These are phyloP conservation scores for Salarias fasciatus DNA, from an alignment of 2,797 vertebrate species.

Conservation along the genomic window DNA sequence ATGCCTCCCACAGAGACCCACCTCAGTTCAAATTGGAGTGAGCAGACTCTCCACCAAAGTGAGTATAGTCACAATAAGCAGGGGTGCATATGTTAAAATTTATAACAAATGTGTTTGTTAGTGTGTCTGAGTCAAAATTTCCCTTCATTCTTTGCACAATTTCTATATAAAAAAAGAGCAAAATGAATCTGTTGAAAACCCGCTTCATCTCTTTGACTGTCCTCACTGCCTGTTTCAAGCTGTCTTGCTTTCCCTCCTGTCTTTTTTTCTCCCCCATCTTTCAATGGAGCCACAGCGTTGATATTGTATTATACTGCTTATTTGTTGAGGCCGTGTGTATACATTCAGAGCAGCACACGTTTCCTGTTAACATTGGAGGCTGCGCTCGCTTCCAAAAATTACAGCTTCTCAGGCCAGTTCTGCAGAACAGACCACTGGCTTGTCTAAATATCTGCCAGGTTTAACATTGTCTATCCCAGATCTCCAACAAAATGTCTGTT, in stretches of 20 bases:
- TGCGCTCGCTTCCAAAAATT: conserved; percentile 70
- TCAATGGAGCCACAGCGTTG: conserved; percentile 61
- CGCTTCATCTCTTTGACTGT: conserved; percentile 33
- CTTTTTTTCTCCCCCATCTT: conserved; percentile 22
- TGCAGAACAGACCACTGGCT: conserved; percentile 72
- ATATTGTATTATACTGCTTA: conserved; percentile 76
- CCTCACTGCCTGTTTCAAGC: conserved; percentile 24
- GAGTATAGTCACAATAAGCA: conserved; percentile 28
- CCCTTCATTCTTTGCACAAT: conserved; percentile 40
- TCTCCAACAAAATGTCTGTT: conserved; percentile 36
- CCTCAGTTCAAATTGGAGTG: conserved; percentile 44
- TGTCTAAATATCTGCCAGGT: conserved; percentile 74
- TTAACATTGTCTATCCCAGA: conserved; percentile 68
- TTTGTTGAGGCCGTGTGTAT: conserved; percentile 78
- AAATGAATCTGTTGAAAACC: conserved; percentile 22
- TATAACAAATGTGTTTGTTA: conserved; percentile 52
- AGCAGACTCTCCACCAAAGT: conserved; percentile 34
- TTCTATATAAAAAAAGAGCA: conserved; percentile 40
- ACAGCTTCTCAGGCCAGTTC: conserved; percentile 70
- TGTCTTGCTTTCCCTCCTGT: conserved; percentile 18
- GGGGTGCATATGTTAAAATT: conserved; percentile 33
- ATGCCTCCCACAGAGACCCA: conserved; percentile 68
- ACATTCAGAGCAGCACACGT: conserved; percentile 71
- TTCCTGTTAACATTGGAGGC: conserved; percentile 80
- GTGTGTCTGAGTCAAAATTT: conserved; percentile 39